Conservation (phyloP, 2,797 vertebrate genomes). For the Chelon auratus region DNA sequence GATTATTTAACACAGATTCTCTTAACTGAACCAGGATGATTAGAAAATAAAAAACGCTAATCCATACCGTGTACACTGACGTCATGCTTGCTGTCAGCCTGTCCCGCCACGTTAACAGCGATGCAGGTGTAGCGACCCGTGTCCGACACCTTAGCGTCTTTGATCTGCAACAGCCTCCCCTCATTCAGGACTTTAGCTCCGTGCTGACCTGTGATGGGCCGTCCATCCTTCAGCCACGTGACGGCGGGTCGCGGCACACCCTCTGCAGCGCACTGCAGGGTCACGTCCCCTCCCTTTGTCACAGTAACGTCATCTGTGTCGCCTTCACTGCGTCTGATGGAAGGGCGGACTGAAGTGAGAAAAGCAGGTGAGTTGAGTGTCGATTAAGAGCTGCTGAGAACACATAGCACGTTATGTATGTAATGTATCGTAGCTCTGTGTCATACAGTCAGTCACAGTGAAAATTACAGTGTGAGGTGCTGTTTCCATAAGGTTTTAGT, state of each 20-base stretch:
- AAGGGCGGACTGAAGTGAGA: slow-evolving; percentile 88
- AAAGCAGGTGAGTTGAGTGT: slow-evolving; percentile 52
- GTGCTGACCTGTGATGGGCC: slow-evolving; percentile 75
- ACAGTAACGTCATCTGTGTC: slow-evolving; percentile 79
- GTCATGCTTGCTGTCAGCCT: slow-evolving; percentile 91
- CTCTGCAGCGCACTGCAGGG: slow-evolving; percentile 88
- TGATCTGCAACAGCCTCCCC: slow-evolving; percentile 86
- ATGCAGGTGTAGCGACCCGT: slow-evolving; percentile 93
- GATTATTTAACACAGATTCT: background rate
- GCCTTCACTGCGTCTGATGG: slow-evolving; percentile 80
- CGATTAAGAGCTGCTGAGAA: slow-evolving; percentile 1
- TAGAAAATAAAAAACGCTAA: background rate
- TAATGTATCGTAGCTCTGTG: background rate
- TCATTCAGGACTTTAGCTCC: slow-evolving; percentile 82
- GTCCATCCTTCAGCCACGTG: slow-evolving; percentile 94
- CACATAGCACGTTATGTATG: background rate
- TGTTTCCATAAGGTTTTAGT: too few species aligned
- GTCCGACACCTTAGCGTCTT: slow-evolving; percentile 86
- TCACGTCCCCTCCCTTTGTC: slow-evolving; percentile 85
- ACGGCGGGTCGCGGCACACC: slow-evolving; percentile 90
- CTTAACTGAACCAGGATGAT: background rate
- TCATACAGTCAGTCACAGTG: background rate
- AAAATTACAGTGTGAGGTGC: too few species aligned
- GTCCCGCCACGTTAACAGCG: slow-evolving; percentile 92
- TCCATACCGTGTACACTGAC: slow-evolving; percentile 91